These are phyloP conservation scores for Synergus japonicus DNA, from an alignment of 2,888 invertebrate species.

Conservation along the genomic window DNA sequence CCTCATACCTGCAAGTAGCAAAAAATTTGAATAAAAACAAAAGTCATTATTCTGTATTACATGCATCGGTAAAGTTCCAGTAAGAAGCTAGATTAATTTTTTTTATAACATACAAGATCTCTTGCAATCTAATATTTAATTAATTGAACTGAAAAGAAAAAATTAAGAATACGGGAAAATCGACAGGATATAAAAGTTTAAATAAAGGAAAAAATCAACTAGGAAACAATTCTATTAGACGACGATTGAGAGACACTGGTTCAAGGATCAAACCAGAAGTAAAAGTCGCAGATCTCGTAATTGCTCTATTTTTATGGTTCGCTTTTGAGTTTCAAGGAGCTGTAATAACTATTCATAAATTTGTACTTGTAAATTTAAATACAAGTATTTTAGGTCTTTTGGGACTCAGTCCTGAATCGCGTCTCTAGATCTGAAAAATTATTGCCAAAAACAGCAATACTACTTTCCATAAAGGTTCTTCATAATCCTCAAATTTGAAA, in stretches of 20 bases:
- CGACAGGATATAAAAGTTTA: background rate
- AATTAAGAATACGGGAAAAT: background rate
- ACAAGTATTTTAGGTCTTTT: background rate
- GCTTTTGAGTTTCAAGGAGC: conserved; percentile 2
- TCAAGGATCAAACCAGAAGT: background rate
- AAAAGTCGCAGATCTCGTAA: background rate
- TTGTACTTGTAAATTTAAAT: background rate
- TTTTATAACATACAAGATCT: background rate
- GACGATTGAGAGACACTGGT: background rate
- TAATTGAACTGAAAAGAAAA: background rate
- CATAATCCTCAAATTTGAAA: background rate
- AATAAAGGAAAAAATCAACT: background rate
- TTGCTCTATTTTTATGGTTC: conserved; percentile 3
- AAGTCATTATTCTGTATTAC: background rate
- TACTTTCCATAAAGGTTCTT: background rate
- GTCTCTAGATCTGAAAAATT: background rate
- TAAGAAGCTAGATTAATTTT: background rate
- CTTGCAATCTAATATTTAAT: background rate
- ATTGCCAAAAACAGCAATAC: background rate
- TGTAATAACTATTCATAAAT: background rate
- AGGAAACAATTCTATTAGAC: background rate
- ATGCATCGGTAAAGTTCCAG: background rate
- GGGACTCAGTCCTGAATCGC: background rate
- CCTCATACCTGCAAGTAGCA: background rate
- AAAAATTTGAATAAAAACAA: background rate